A percentile compares a stretch with the other conserved stretches of the same genome.
Conservation (phyloP, 2,113 vertebrate species). For the Laterallus jamaicensis region DNA sequence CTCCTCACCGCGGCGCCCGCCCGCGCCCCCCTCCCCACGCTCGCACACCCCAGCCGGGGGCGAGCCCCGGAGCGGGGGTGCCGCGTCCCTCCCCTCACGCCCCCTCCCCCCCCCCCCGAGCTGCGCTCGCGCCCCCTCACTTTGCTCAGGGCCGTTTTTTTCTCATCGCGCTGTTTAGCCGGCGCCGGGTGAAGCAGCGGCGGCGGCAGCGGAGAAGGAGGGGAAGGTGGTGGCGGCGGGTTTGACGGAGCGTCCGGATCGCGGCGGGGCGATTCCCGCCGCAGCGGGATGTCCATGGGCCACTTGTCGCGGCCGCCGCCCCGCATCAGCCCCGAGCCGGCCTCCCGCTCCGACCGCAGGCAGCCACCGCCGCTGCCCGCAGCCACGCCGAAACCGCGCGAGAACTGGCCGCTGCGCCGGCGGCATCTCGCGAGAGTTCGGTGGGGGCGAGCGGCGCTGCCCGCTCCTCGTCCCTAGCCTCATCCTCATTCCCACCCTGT, state of each 20-base stretch:
- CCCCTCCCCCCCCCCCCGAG: not conserved
- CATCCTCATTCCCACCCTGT: no score
- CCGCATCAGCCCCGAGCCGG: not conserved
- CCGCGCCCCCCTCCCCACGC: no score
- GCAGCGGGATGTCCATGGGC: not conserved
- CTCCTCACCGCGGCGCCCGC: not conserved
- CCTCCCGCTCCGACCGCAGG: not conserved
- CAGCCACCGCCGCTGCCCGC: not conserved
- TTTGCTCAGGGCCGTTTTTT: constrained; percentile 45
- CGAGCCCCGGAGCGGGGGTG: no score
- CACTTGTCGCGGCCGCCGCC: not conserved
- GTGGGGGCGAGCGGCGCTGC: rapidly evolving
- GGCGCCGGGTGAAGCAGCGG: not conserved
- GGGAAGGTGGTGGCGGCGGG: not conserved
- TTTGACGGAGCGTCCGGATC: not conserved
- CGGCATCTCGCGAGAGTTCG: not conserved
- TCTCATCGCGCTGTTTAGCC: constrained; percentile 28
- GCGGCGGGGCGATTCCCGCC: constrained; percentile 4
- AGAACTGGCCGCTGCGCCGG: not conserved
- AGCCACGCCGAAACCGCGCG: not conserved
- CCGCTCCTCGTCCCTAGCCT: no score
- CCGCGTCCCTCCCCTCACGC: no score
- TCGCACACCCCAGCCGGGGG: not conserved
- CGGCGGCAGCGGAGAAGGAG: not conserved
- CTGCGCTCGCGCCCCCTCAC: constrained; percentile 25